Base-by-base conservation (phyloP, 2,888 invertebrate genomes). In the Drosophila flavopinicola region DNA sequence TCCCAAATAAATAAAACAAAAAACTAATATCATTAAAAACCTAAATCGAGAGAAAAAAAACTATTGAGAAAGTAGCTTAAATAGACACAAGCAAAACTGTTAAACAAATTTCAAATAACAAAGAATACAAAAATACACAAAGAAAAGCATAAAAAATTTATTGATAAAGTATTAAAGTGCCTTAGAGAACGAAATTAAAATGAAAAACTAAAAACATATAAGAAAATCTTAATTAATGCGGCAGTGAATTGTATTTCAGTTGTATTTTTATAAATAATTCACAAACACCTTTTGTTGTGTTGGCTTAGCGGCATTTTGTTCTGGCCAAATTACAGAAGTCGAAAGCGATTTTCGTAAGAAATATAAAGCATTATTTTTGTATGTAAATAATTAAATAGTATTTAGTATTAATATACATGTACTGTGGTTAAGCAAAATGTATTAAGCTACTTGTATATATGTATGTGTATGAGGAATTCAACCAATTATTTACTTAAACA, bases 141-240 rank as follows among this genome's bases (percentile, higher is more conserved):
- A 25, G 15, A 30, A 35, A 6, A 32, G n/a, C n/a, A n/a, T n/a
- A 67, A 49, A 35, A 11, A 27, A 17, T 60, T 42, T 71, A 77
- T 78, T 71, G 64, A 76, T 71, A 70, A 72, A 75, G 75, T 85
- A 76, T 84, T 86, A 78, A 84, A 80, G 79, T 85, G 85, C 85
- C 85, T 85, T 86, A 88, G 88, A 84, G 74, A 66, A 53, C n/a
- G 49, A 64, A 42, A 39, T 47, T 33, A 65, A 72, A 60, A 60
- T 37, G 37, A 65, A 45, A 60, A 10, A 66, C 60, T 15, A 38
- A 17, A 48, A 52, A 63, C 42, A 59, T 39, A 41, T 41, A 56
- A 33, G 20, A 11, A 37, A 25, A 45, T 51, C 49, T 47, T 49
- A 58, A 51, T 58, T 59, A 54, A 33, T 60, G 60, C 32, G 52